Conservation (phyloP, 2,113 vertebrate genomes). For the Festucalex cinctus region DNA sequence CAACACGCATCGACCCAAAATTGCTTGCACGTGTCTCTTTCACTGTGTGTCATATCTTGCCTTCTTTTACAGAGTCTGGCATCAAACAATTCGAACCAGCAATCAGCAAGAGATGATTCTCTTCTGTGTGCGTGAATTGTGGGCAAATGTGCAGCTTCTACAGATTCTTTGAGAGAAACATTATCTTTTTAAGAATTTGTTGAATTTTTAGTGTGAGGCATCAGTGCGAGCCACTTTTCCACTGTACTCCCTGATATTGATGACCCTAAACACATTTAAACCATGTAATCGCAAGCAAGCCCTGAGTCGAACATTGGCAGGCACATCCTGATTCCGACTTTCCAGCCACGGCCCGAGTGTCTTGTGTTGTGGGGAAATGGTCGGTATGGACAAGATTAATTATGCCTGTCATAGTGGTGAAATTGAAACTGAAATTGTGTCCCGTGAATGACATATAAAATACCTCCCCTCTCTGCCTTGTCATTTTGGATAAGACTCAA, state of each 20-base stretch:
- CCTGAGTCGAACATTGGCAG: neutral
- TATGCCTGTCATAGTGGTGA: constrained; percentile 26
- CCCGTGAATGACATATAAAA: constrained; percentile 16
- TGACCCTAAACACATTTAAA: neutral
- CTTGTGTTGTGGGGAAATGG: constrained; percentile 1
- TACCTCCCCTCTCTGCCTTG: neutral
- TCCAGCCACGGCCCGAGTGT: constrained; percentile 3
- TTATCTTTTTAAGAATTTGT: no score
- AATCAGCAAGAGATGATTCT: no score
- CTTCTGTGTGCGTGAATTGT: no score
- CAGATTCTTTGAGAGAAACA: no score
- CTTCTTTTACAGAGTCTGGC: no score
- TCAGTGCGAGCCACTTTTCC: neutral
- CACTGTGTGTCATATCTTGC: neutral
- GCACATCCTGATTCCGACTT: neutral
- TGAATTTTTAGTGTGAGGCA: no score
- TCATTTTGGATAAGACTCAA: constrained; percentile 25
- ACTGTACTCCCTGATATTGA: neutral
- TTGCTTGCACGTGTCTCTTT: constrained; percentile 9
- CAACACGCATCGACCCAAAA: constrained; percentile 36
- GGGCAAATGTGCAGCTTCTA: no score
- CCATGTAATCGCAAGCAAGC: neutral
- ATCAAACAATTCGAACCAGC: no score
- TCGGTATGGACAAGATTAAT: constrained; percentile 22
- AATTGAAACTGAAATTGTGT: constrained; percentile 23